These are phyloP conservation scores for Samia ricini DNA, from an alignment of 1,140 invertebrate genomes.

Conservation along the genomic window DNA sequence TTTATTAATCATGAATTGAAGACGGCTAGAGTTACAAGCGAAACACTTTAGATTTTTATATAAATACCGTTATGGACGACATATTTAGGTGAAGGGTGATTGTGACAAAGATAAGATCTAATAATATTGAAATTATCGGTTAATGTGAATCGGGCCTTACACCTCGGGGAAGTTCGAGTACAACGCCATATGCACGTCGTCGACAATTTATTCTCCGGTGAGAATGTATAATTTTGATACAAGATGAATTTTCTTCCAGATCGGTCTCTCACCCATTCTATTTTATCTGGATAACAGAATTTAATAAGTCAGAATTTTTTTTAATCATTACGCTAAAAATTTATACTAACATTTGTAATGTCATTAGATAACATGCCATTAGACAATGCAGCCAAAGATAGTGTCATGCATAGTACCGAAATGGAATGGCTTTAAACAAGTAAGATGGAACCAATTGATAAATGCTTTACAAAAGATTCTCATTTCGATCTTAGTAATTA, in stretches of 20 bases:
- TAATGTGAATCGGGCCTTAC: neutral
- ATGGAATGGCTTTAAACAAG: too few relatives aligned
- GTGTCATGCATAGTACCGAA: too few relatives aligned
- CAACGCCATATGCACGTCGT: neutral
- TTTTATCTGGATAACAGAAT: neutral
- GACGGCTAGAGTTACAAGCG: too few relatives aligned
- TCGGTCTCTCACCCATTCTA: slow-evolving; percentile 2
- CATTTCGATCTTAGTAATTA: too few relatives aligned
- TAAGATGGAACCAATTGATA: too few relatives aligned
- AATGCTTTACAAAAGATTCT: too few relatives aligned
- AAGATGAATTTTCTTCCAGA: neutral
- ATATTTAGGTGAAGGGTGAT: neutral
- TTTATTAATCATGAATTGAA: too few relatives aligned
- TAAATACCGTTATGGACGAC: neutral
- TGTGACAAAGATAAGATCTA: neutral
- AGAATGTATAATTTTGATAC: slow-evolving; percentile 1
- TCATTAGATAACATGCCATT: too few relatives aligned
- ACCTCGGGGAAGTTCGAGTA: neutral
- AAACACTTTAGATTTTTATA: neutral
- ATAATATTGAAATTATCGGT: neutral
- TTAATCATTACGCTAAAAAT: neutral
- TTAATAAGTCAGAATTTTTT: neutral
- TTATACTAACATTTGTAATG: too few relatives aligned
- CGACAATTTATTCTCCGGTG: neutral
- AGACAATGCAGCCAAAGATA: too few relatives aligned